These are phyloP conservation scores for Macroteleia sp. DNA, from an alignment of 2,888 invertebrate genomes.

Conservation along the genomic window DNA sequence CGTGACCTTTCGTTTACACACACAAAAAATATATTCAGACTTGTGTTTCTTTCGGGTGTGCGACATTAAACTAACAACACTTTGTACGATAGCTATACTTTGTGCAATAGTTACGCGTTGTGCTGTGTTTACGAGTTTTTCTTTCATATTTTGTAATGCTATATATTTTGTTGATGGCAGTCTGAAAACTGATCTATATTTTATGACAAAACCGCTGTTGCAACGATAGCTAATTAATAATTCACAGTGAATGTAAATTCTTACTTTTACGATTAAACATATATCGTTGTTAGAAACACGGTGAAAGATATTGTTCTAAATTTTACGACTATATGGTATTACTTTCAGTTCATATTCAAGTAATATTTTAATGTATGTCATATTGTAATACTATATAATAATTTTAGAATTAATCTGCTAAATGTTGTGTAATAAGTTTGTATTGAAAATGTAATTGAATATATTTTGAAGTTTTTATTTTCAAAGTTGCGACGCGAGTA, in stretches of 20 bases:
- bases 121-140: conserved; percentile 21
- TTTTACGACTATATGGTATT: too few relatives aligned
- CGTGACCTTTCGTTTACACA: conserved; percentile 48
- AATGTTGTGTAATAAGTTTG: too few relatives aligned
- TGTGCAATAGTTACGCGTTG: conserved; percentile 3
- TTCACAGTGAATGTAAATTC: conserved; percentile 2
- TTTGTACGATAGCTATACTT: too few relatives aligned
- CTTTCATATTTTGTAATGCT: conserved; percentile 18
- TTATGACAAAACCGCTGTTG: conserved; percentile 10
- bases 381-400: too few relatives aligned
- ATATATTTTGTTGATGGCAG: conserved; percentile 23
- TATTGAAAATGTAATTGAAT: too few relatives aligned
- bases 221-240: background rate
- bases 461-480: too few relatives aligned
- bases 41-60: conserved; percentile 12
- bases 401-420: too few relatives aligned
- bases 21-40: conserved; percentile 39
- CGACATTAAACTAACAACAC: conserved; percentile 30
- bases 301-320: too few relatives aligned
- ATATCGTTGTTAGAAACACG: too few relatives aligned
- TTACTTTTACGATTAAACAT: background rate
- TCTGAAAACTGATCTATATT: conserved; percentile 25
- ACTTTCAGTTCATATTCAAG: too few relatives aligned
- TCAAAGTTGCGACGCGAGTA: too few relatives aligned
- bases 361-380: too few relatives aligned